phyloP scores from a whole-genome alignment of 53 echinoderm and acorn worm species.

The Apostichopus leukothele region DNA sequence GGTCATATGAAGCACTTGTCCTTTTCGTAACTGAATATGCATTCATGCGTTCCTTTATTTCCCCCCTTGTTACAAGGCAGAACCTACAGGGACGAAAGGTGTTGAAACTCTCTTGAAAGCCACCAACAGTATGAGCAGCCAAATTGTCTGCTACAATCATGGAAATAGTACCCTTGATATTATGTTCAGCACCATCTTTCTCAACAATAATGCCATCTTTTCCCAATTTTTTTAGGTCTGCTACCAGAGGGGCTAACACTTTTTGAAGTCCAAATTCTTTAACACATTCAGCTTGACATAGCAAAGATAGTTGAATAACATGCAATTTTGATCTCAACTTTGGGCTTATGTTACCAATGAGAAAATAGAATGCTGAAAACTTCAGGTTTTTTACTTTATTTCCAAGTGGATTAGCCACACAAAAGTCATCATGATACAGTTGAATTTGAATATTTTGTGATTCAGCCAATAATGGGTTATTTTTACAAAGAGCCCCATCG shows the following conservation, averaged over 20 bases:
- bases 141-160: conserved; percentile 1
- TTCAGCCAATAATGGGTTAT: conserved; percentile 11
- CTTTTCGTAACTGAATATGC: not conserved
- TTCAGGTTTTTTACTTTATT: conserved; percentile 31
- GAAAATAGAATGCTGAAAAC: conserved; percentile 39
- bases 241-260: conserved; percentile 26
- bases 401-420: conserved; percentile 38
- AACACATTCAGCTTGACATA: conserved; percentile 26
- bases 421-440: conserved; percentile 30
- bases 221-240: not conserved
- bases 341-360: conserved; percentile 16
- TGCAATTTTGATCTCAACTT: conserved; percentile 22
- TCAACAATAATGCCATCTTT: not conserved
- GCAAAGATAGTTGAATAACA: conserved; percentile 35
- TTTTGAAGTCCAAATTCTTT: conserved; percentile 32
- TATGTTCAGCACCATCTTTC: not conserved
- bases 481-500: conserved; percentile 24
- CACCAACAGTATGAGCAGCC: conserved; percentile 34
- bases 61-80: conserved; percentile 25
- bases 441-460: conserved; percentile 40
- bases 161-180: conserved; percentile 5
- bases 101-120: conserved; percentile 45
- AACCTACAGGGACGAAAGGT: conserved; percentile 9
- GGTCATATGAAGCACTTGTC: not conserved
- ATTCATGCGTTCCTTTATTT: conserved; percentile 8